Conservation (phyloP, 2,888 invertebrate genomes). For the Creontiades dilutus region DNA sequence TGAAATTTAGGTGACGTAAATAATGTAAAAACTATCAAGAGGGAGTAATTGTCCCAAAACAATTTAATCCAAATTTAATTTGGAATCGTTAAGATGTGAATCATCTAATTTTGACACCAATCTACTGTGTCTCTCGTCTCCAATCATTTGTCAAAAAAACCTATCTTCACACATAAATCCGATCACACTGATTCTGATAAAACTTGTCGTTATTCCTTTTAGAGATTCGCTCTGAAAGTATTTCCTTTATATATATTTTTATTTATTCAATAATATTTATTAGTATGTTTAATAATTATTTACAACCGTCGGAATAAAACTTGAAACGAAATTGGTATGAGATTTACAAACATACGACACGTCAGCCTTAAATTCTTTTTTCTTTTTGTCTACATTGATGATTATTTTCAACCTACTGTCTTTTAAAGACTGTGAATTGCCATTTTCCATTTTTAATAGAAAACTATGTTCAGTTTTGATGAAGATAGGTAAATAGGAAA, state of each 20-base stretch:
- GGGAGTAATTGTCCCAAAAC: neutral
- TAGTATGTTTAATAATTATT: constrained; percentile 53
- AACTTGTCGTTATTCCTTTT: constrained; percentile 29
- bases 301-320: constrained; percentile 63
- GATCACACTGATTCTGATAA: constrained; percentile 33
- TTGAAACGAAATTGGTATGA: constrained; percentile 57
- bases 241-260: constrained; percentile 46
- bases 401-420: neutral
- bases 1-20: neutral
- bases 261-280: constrained; percentile 50
- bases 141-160: neutral
- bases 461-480: neutral
- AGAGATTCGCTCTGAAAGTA: constrained; percentile 70
- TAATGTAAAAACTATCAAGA: neutral
- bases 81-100: neutral
- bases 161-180: neutral
- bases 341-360: constrained; percentile 51
- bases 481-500: neutral
- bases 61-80: neutral
- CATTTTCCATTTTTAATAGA: constrained; percentile 32
- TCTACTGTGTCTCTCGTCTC: neutral
- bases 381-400: neutral
- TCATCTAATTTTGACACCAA: neutral
- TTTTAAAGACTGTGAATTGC: constrained; percentile 22
- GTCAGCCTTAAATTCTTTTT: constrained; percentile 48